These are phyloP conservation scores for Buceros bicornis DNA, from an alignment of 2,797 vertebrate genomes.

Conservation along the genomic window DNA sequence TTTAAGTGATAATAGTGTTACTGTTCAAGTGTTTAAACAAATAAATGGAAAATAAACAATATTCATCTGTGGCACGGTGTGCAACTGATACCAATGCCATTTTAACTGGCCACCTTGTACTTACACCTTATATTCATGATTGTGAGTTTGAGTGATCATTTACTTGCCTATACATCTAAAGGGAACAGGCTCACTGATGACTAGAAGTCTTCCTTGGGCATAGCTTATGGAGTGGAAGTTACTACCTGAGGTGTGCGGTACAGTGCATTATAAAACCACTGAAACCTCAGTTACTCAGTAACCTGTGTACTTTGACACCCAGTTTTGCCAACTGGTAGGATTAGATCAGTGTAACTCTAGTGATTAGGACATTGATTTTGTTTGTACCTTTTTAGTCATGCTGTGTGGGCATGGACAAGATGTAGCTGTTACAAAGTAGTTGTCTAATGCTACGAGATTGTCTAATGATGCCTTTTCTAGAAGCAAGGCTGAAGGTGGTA, in stretches of 20 bases:
- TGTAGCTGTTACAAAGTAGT: neutral
- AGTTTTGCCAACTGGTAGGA: neutral
- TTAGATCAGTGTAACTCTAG: neutral
- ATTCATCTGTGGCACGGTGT: neutral
- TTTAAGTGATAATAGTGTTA: neutral
- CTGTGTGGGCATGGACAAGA: neutral
- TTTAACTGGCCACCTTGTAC: neutral
- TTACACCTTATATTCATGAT: neutral
- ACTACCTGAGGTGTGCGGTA: neutral
- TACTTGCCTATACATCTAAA: neutral
- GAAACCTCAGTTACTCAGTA: neutral
- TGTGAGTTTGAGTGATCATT: neutral
- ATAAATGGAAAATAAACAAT: neutral
- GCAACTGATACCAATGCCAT: neutral
- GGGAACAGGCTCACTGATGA: neutral
- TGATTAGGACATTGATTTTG: neutral
- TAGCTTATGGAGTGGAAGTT: neutral
- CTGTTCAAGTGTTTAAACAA: neutral
- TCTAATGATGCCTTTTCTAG: neutral
- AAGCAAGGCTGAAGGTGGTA: neutral
- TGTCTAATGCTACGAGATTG: neutral
- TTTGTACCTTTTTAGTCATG: neutral
- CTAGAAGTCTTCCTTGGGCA: neutral
- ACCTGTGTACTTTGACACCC: neutral
- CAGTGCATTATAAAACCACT: neutral